phyloP scores from a whole-genome alignment of 2,888 invertebrate species.

The Tipula vernalis region DNA sequence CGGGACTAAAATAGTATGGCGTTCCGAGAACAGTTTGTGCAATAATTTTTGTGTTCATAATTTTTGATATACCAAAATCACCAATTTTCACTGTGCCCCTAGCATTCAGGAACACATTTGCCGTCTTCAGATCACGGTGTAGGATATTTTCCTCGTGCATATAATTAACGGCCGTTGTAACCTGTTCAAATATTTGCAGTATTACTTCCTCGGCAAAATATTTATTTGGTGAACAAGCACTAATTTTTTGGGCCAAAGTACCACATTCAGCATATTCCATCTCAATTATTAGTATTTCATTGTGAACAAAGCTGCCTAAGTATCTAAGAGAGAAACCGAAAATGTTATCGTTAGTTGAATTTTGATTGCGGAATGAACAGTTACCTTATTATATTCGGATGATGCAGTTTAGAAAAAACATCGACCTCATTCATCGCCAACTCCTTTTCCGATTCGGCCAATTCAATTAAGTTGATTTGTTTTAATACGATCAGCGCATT shows the following conservation, averaged over 20 bases:
- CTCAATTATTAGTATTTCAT: constrained; percentile 56
- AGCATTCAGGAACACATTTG: constrained; percentile 58
- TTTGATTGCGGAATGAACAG: neutral
- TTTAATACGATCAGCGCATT: constrained; percentile 56
- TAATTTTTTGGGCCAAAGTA: constrained; percentile 51
- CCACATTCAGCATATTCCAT: constrained; percentile 72
- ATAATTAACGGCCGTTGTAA: constrained; percentile 53
- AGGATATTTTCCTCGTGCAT: constrained; percentile 56
- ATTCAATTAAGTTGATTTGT: constrained; percentile 56
- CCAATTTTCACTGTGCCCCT: constrained; percentile 55
- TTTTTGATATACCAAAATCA: constrained; percentile 65
- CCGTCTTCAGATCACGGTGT: constrained; percentile 59
- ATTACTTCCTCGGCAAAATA: constrained; percentile 49
- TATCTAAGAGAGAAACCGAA: constrained; percentile 36
- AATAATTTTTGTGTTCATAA: constrained; percentile 51
- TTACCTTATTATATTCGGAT: constrained; percentile 56
- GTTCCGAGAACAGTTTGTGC: constrained; percentile 61
- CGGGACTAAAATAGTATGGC: constrained; percentile 60
- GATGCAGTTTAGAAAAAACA: constrained; percentile 54
- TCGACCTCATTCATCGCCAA: constrained; percentile 57
- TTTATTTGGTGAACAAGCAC: constrained; percentile 34
- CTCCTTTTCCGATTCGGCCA: constrained; percentile 50
- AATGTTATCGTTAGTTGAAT: neutral
- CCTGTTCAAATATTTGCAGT: constrained; percentile 50
- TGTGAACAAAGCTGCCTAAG: constrained; percentile 58